Percentiles rank a stretch among this genome's conserved stretches.
Conservation (phyloP, 2,797 vertebrate species). For the Siniperca scherzeri region DNA sequence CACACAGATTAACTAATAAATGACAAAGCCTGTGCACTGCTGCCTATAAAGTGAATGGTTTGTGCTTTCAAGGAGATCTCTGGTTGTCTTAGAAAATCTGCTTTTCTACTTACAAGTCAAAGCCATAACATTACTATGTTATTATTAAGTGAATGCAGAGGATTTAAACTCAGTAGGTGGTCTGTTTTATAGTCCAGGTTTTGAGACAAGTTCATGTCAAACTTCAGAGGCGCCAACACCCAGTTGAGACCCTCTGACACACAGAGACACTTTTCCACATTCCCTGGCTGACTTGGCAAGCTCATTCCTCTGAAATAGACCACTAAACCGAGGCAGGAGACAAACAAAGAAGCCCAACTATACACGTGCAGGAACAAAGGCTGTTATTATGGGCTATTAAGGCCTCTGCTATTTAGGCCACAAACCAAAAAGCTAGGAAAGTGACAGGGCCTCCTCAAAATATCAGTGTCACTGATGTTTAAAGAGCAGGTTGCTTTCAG, state of each 20-base stretch:
- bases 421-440: slow-evolving; percentile 56
- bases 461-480: slow-evolving; percentile 37
- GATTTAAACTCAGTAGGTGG: slow-evolving; percentile 58
- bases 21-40: slow-evolving; percentile 10
- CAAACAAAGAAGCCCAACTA: slow-evolving; percentile 77
- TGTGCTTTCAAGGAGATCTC: slow-evolving; percentile 3
- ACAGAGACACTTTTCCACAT: slow-evolving; percentile 81
- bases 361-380: slow-evolving; percentile 70
- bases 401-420: slow-evolving; percentile 64
- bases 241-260: slow-evolving; percentile 69
- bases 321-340: slow-evolving; percentile 72
- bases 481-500: slow-evolving; percentile 26
- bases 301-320: slow-evolving; percentile 86
- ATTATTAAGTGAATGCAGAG: slow-evolving; percentile 26
- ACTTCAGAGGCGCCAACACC: slow-evolving; percentile 31
- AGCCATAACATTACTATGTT: slow-evolving; percentile 20
- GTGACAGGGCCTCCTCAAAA: slow-evolving; percentile 49
- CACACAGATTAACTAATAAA: slow-evolving; percentile 41
- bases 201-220: slow-evolving; percentile 73
- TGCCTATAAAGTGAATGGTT: slow-evolving; percentile 23
- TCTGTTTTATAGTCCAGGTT: slow-evolving; percentile 55
- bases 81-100: slow-evolving; percentile 1
- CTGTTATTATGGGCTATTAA: slow-evolving; percentile 75
- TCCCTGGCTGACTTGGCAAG: slow-evolving; percentile 83
- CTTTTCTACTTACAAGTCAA: slow-evolving; percentile 19